phyloP scores from a whole-genome alignment of 2,888 invertebrate genomes.

The Bugula neritina region DNA sequence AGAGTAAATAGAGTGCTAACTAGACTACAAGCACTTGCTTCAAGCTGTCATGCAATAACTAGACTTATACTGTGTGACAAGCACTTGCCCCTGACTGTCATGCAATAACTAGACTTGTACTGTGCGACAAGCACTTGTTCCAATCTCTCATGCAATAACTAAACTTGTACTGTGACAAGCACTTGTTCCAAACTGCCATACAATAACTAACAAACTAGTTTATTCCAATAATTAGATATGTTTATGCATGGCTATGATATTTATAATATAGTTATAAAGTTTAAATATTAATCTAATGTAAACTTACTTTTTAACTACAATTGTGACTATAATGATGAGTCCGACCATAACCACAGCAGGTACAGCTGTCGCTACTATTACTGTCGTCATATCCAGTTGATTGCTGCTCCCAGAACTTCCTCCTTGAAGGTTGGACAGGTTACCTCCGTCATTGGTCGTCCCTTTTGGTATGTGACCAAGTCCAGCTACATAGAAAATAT shows the following conservation, averaged over 20 bases:
- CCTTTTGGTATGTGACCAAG: too few species aligned
- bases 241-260: too few species aligned
- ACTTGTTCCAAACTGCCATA: background rate
- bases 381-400: background rate
- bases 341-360: slow-evolving; percentile 19
- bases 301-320: slow-evolving; percentile 21
- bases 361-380: slow-evolving; percentile 17
- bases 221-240: too few species aligned
- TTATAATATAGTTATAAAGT: too few species aligned
- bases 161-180: background rate
- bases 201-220: too few species aligned
- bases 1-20: too few species aligned
- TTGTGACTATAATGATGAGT: slow-evolving; percentile 15
- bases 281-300: too few species aligned
- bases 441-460: too few species aligned
- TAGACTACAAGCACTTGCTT: background rate
- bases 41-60: background rate
- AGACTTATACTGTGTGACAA: background rate
- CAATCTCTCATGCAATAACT: background rate
- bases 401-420: background rate
- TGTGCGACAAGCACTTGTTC: background rate
- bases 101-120: background rate
- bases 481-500: too few species aligned
- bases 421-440: background rate
- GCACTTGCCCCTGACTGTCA: background rate